phyloP scores from a whole-genome alignment of 64 coral and sea anemone species.

The Cladopsammia gracilis region DNA sequence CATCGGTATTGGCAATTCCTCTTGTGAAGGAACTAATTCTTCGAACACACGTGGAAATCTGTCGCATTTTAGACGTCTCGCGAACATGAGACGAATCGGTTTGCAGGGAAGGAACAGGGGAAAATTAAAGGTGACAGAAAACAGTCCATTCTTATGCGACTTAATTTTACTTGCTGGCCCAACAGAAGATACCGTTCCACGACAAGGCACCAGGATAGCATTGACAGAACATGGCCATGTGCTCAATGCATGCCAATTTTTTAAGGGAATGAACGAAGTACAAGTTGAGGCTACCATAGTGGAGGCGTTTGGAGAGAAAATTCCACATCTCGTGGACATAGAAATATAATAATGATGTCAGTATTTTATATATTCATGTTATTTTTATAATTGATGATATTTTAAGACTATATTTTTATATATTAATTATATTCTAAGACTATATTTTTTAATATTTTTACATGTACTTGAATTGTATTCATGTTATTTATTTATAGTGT shows the following conservation, averaged over 20 bases:
- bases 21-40: too few relatives aligned
- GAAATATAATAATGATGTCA: too few relatives aligned
- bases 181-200: conserved; percentile 48
- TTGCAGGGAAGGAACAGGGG: background rate
- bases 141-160: conserved; percentile 42
- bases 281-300: conserved; percentile 59
- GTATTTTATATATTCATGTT: too few relatives aligned
- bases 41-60: background rate
- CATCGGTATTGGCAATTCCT: background rate
- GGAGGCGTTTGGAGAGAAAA: conserved; percentile 63
- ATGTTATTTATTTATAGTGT: too few relatives aligned
- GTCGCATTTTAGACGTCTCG: conserved; percentile 8
- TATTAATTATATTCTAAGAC: too few relatives aligned
- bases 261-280: conserved; percentile 43
- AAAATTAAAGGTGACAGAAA: background rate
- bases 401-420: too few relatives aligned
- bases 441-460: too few relatives aligned
- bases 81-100: background rate
- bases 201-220: conserved; percentile 44
- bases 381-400: too few relatives aligned
- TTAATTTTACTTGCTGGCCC: conserved; percentile 52
- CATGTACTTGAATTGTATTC: too few relatives aligned
- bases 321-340: conserved; percentile 3
- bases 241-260: conserved; percentile 32
- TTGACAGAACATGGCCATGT: conserved; percentile 56